phyloP scores from a whole-genome alignment of 2,113 vertebrate genomes.

The Dipodomys merriami region DNA sequence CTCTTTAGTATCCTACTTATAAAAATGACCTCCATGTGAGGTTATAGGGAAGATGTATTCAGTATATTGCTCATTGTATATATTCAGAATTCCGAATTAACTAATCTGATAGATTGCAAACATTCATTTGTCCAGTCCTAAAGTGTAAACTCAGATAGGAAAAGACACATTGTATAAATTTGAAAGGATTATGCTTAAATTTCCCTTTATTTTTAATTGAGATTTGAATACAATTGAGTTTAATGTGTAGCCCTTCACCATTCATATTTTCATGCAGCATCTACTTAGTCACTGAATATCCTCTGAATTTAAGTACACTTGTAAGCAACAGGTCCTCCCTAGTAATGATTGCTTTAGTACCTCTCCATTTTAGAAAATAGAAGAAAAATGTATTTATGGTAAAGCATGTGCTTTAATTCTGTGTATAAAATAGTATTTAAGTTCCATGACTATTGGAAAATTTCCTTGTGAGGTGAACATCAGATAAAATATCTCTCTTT shows the following conservation, averaged over 20 bases:
- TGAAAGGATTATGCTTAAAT: neutral
- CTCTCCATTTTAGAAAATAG: neutral
- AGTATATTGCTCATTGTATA: neutral
- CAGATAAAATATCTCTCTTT: neutral
- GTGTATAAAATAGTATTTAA: neutral
- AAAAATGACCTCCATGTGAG: neutral
- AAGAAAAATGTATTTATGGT: neutral
- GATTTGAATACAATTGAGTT: neutral
- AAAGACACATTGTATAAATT: neutral
- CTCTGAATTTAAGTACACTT: neutral
- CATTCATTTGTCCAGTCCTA: neutral
- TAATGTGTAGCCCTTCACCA: neutral
- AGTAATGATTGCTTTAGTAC: neutral
- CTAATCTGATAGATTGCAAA: neutral
- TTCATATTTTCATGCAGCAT: neutral
- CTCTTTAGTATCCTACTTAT: neutral
- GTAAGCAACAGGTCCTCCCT: neutral
- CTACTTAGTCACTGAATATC: neutral
- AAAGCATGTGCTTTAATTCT: neutral
- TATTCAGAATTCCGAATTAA: neutral
- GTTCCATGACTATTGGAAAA: neutral
- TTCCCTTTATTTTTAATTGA: neutral
- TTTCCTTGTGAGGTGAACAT: neutral
- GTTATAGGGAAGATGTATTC: neutral
- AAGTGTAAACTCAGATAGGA: constrained; percentile 1